Percentiles rank a stretch among this genome's conserved stretches.
Evolutionary conservation across 2,888 invertebrate species (phyloP).

Genomic region (Cecidostiba fungosa): DNA sequence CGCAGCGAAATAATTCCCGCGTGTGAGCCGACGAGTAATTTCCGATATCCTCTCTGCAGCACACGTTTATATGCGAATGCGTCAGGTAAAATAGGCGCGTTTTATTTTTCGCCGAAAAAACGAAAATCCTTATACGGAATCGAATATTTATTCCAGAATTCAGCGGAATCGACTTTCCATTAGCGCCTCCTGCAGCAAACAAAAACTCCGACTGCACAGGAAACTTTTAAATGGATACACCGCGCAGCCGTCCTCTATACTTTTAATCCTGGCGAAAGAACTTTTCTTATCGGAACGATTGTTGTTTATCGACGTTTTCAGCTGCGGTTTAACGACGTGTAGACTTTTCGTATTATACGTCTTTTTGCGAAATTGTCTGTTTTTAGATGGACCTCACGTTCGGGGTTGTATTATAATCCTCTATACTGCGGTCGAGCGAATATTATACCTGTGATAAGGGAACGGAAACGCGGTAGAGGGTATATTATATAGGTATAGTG

Average conservation of each 20-base stretch:
- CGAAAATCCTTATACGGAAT: not conserved
- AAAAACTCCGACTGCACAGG: constrained; percentile 25
- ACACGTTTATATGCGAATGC: not conserved
- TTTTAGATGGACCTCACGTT: constrained; percentile 50
- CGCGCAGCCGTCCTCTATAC: not conserved
- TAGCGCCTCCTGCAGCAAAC: constrained; percentile 10
- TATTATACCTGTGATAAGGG: constrained; percentile 17
- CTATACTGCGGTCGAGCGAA: not conserved
- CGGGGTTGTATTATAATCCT: not conserved
- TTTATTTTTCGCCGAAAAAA: not conserved
- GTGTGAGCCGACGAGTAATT: constrained; percentile 10
- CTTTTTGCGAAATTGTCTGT: not conserved
- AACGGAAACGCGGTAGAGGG: not conserved
- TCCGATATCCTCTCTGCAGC: not conserved
- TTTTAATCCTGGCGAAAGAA: constrained; percentile 20
- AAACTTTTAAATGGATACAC: constrained; percentile 50
- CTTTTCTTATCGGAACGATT: constrained; percentile 39
- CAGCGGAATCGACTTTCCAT: constrained; percentile 51
- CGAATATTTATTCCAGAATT: constrained; percentile 16
- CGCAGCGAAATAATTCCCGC: constrained; percentile 8
- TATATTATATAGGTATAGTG: not conserved
- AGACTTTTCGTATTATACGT: no score
- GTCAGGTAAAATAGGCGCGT: not conserved
- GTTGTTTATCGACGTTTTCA: constrained; percentile 11
- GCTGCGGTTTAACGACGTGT: not conserved